Evolutionary conservation across 1,140 invertebrate species (phyloP).

Genomic region (Camponotus floridanus): DNA sequence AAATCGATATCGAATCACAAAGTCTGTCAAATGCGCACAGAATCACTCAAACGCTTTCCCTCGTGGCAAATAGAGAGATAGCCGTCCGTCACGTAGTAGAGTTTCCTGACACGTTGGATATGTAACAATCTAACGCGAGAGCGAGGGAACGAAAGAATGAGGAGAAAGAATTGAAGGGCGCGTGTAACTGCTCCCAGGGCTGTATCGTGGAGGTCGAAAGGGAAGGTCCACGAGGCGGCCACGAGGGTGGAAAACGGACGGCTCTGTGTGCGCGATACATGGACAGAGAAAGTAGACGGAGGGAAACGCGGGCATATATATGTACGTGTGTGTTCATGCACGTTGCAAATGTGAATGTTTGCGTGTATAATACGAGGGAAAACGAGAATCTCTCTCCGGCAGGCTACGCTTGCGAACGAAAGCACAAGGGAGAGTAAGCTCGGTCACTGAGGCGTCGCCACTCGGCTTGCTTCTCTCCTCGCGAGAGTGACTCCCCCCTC

Average conservation of each 20-base stretch:
- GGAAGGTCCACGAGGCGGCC: slow-evolving; percentile 80
- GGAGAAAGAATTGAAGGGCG: slow-evolving; percentile 68
- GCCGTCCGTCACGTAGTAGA: neutral
- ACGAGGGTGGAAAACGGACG: slow-evolving; percentile 76
- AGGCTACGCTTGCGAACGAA: slow-evolving; percentile 79
- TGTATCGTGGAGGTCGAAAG: slow-evolving; percentile 72
- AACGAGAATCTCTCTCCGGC: slow-evolving; percentile 63
- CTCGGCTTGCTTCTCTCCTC: slow-evolving; percentile 78
- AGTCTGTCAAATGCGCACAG: neutral
- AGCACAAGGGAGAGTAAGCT: slow-evolving; percentile 82
- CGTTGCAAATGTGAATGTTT: neutral
- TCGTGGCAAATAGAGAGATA: neutral
- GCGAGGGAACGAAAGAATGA: slow-evolving; percentile 42
- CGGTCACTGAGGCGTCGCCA: slow-evolving; percentile 83
- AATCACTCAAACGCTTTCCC: slow-evolving; percentile 1
- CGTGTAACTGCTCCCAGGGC: slow-evolving; percentile 69
- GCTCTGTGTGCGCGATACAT: slow-evolving; percentile 63
- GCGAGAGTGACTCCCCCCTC: slow-evolving; percentile 75
- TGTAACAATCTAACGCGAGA: slow-evolving; percentile 14
- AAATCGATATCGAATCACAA: neutral
- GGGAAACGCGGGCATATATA: slow-evolving; percentile 18
- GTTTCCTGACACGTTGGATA: slow-evolving; percentile 42
- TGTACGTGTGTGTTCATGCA: neutral
- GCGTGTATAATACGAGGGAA: slow-evolving; percentile 56
- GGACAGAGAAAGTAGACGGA: slow-evolving; percentile 44